A percentile compares a stretch with the other conserved stretches of the same genome.
These are phyloP conservation scores for Caranx melampygus DNA, from an alignment of 2,113 vertebrate genomes.

Conservation along the genomic window DNA sequence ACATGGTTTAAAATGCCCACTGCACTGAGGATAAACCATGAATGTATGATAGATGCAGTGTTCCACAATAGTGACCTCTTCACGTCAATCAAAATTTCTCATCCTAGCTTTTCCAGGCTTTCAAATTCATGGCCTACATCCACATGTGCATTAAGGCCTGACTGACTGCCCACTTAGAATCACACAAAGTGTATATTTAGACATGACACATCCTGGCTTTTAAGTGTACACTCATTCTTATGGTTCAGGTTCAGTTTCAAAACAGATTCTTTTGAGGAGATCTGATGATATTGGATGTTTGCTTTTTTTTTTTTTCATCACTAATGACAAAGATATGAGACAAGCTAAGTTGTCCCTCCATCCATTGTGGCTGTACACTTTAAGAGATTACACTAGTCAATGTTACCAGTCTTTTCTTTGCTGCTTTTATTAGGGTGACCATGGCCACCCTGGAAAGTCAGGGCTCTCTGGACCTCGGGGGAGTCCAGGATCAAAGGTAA, in stretches of 20 bases:
- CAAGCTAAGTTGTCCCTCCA: not conserved
- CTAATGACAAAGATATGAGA: too few relatives aligned
- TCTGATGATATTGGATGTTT: not conserved
- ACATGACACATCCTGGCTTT: not conserved
- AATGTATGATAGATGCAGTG: not conserved
- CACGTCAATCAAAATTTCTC: not conserved
- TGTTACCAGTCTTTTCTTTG: not conserved
- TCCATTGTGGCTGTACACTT: not conserved
- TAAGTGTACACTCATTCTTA: not conserved
- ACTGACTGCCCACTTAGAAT: not conserved
- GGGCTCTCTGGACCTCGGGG: constrained; percentile 62
- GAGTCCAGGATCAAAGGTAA: constrained; percentile 67
- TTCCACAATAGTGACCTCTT: not conserved
- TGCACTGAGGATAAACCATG: not conserved
- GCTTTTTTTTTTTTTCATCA: not conserved
- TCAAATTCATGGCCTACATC: not conserved
- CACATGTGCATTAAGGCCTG: not conserved
- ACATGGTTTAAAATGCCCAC: not conserved
- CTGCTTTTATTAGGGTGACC: constrained; percentile 65
- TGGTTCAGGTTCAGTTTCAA: not conserved
- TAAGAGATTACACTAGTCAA: not conserved
- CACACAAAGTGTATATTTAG: not conserved
- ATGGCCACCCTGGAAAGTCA: constrained; percentile 58
- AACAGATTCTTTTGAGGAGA: not conserved
- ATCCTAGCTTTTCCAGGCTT: not conserved